phyloP scores from a whole-genome alignment of 2,113 vertebrate species.

The Eretmochelys imbricata region DNA sequence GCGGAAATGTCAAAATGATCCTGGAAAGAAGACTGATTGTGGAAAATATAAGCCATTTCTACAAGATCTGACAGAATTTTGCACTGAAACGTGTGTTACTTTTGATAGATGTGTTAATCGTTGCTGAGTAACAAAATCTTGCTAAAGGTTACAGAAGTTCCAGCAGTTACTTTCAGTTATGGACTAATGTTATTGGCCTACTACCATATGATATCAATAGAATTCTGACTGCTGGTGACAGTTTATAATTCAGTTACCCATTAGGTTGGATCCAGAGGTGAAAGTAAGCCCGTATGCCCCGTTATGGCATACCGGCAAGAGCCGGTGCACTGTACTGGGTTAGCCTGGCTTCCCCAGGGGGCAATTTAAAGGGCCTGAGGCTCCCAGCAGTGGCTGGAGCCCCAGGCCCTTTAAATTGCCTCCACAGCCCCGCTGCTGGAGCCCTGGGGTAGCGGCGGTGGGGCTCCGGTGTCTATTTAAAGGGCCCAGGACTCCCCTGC shows the following conservation, averaged over 20 bases:
- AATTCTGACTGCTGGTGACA: not conserved
- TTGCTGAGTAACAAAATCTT: not conserved
- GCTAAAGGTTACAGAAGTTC: not conserved
- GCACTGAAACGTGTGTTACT: not conserved
- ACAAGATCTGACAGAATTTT: not conserved
- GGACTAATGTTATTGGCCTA: not conserved
- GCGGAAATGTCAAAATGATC: no score
- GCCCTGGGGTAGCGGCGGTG: no score
- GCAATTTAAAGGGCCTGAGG: no score
- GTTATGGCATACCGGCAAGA: no score
- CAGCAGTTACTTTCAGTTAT: not conserved
- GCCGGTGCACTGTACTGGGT: no score
- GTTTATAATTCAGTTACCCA: not conserved
- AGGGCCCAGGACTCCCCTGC: no score
- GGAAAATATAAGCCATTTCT: not conserved
- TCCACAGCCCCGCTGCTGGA: no score
- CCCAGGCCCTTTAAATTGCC: no score
- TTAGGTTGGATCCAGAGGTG: not conserved
- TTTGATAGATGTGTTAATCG: not conserved
- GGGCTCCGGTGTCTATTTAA: no score
- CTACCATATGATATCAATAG: not conserved
- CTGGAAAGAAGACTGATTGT: not conserved
- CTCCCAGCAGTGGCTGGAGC: no score
- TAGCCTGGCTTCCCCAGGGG: no score
- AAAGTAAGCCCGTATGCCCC: no score